These are phyloP conservation scores for Nettapus auritus DNA, from an alignment of 2,113 vertebrate genomes.

Conservation along the genomic window DNA sequence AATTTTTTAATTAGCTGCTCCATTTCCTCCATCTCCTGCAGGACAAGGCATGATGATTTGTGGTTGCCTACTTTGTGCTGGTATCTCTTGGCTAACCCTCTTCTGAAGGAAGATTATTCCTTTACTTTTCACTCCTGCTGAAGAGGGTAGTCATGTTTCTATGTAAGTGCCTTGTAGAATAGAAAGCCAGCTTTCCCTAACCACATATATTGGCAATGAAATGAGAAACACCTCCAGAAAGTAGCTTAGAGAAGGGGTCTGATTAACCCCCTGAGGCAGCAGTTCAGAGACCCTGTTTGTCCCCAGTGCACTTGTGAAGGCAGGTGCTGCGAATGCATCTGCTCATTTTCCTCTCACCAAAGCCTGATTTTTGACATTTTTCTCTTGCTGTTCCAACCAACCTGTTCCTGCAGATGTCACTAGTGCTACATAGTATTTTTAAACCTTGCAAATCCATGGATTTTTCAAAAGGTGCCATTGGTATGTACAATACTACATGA, in stretches of 20 bases:
- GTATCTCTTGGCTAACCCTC: not conserved
- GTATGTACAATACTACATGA: not conserved
- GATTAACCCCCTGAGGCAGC: not conserved
- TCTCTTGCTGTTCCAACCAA: not conserved
- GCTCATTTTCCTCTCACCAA: not conserved
- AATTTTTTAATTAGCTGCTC: not conserved
- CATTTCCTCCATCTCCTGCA: not conserved
- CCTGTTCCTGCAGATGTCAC: conserved; percentile 74
- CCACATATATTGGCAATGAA: not conserved
- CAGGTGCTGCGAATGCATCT: not conserved
- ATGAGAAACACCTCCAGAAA: not conserved
- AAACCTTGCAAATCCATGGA: not conserved
- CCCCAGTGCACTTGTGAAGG: not conserved
- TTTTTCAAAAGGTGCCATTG: not conserved
- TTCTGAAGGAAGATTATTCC: not conserved
- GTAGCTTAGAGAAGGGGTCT: not conserved
- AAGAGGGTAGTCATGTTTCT: not conserved
- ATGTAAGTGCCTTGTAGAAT: not conserved
- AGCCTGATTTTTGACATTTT: not conserved
- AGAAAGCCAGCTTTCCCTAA: not conserved
- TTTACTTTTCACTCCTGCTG: not conserved
- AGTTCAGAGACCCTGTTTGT: not conserved
- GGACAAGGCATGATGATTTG: not conserved
- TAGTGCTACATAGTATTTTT: conserved; percentile 25
- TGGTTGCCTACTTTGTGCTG: not conserved